Evolutionary conservation across 1,140 invertebrate species (phyloP).

Genomic region (Drosophila takahashii): DNA sequence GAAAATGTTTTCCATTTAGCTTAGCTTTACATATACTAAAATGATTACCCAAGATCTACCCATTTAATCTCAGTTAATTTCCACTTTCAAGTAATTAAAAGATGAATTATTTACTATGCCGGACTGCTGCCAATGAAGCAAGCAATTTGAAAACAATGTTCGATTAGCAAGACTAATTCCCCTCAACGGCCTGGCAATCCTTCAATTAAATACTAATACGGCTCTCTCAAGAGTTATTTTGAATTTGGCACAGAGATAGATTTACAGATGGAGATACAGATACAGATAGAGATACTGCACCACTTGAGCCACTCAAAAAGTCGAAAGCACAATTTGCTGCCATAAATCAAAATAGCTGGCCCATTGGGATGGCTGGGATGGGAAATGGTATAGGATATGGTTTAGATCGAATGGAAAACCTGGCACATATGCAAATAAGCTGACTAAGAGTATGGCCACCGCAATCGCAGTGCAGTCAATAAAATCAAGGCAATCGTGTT

Average conservation of each 20-base stretch:
- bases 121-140: constrained; percentile 4
- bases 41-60: background rate
- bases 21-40: background rate
- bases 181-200: constrained; percentile 4
- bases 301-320: constrained; percentile 8
- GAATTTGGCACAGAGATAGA: constrained; percentile 1
- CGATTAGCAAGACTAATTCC: constrained; percentile 38
- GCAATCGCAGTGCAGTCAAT: constrained; percentile 68
- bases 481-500: constrained; percentile 67
- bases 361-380: constrained; percentile 13
- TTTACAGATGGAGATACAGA: background rate
- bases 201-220: constrained; percentile 38
- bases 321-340: constrained; percentile 30
- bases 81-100: background rate
- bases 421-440: constrained; percentile 38
- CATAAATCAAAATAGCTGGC: constrained; percentile 40
- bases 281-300: background rate
- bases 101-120: background rate
- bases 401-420: background rate
- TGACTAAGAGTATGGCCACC: constrained; percentile 2
- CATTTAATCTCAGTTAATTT: background rate
- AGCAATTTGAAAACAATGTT: constrained; percentile 20
- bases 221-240: constrained; percentile 24
- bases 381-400: background rate
- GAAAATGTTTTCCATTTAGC: background rate